Base-by-base conservation (phyloP, 92 coral and sea anemone genomes). In the Paramuricea clavata region DNA sequence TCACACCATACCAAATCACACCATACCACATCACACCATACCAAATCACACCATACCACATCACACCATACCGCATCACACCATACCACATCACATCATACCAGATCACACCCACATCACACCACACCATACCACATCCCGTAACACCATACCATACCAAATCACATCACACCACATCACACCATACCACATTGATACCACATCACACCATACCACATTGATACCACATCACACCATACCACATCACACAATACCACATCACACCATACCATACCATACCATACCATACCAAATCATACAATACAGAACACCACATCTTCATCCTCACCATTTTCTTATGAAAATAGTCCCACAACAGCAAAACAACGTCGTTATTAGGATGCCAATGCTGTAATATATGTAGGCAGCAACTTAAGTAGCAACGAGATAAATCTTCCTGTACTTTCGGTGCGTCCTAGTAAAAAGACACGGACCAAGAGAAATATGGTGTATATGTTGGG, bases 291-390 rank as follows among this genome's bases (percentile, higher is more conserved):
- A 56, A 15, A 23, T 56, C 23, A 21, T 8, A 60, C 15, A 57
- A n/a, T 21, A 60, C 68, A 22, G 5, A 21, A 0, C 32, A 22
- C 13, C 33, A 22, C 21, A 4, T 22, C 33, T 60, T 22, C 31
- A 11, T 13, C 27, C 95, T 71, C 34, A 95, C 99, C 98, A 96
- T 91, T 78, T 93, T 91, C 83, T 91, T 94, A 83, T 94, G 98
- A 74, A 94, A 94, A 75, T 94, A 96, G 62, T 96, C 99, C 99
- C 99, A 96, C 32, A 94, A 81, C 92, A 94, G 93, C 69, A 96
- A 80, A 32, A 96, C 79, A 41, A 94, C 87, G 52, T 94, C 97
- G 21, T 91, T 89, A 75, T 94, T 93, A 50, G 99, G 97, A 6
- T 95, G 93, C 99, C 99, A 96, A 61, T 96, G 93, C 76, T 84